A percentile compares a stretch with the other conserved stretches of the same genome.
These are phyloP conservation scores for Prionace glauca DNA, from an alignment of 2,797 vertebrate species.

Conservation along the genomic window DNA sequence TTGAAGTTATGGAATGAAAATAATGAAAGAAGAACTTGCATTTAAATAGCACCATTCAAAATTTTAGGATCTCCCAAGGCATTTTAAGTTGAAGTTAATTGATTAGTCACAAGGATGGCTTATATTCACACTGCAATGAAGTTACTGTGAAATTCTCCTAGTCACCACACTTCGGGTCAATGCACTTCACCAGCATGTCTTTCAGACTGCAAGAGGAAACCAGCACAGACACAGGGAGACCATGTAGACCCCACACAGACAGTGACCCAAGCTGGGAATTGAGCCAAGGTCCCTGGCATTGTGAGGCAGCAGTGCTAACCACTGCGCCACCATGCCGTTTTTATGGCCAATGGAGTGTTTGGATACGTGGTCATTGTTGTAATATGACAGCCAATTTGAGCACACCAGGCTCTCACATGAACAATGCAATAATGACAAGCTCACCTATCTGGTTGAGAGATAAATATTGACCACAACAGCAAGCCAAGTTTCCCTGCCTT, in stretches of 20 bases:
- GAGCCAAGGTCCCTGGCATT: no score
- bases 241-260: no score
- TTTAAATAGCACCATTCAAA: neutral
- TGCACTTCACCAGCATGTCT: no score
- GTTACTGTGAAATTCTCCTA: no score
- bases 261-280: no score
- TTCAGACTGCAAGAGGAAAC: no score
- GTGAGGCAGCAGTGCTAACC: no score
- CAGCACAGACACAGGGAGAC: no score
- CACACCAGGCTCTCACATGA: neutral
- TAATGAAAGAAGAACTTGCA: neutral
- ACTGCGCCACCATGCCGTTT: neutral
- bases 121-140: no score
- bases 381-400: neutral
- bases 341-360: neutral
- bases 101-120: no score
- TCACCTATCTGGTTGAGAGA: neutral
- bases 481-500: neutral
- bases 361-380: neutral
- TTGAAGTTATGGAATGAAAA: neutral
- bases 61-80: neutral
- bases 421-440: neutral
- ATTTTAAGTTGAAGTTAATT: no score
- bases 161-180: no score
- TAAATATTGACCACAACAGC: neutral